Percentiles rank a stretch among this genome's conserved stretches.
phyloP scores from a whole-genome alignment of 2,888 invertebrate species.

The Matsumyia berberina region DNA sequence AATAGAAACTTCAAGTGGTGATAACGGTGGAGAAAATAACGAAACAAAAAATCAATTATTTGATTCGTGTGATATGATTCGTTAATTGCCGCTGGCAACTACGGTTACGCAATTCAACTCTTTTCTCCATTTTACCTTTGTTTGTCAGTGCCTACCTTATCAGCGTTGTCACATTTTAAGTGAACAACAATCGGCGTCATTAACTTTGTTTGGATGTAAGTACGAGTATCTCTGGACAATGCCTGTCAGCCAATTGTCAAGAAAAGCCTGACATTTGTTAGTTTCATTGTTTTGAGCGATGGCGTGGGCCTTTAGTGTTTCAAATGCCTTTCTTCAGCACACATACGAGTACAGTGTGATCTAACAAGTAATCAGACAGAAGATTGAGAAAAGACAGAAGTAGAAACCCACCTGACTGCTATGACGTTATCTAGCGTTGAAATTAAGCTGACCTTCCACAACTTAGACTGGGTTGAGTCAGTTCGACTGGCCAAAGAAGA shows the following conservation, averaged over 20 bases:
- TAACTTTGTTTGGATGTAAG: conserved; percentile 5
- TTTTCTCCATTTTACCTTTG: background rate
- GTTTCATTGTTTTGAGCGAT: background rate
- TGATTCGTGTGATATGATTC: conserved; percentile 14
- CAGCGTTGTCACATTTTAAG: background rate
- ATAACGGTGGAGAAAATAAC: too few relatives aligned
- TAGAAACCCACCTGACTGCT: too few relatives aligned
- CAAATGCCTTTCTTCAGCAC: too few relatives aligned
- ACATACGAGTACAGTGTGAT: background rate
- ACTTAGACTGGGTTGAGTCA: too few relatives aligned
- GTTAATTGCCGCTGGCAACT: conserved; percentile 21
- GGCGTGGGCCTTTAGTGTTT: background rate
- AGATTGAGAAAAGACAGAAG: background rate
- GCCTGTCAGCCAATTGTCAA: background rate
- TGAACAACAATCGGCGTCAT: conserved; percentile 23
- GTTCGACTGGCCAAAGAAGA: too few relatives aligned
- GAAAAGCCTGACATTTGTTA: background rate
- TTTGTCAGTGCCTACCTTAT: too few relatives aligned
- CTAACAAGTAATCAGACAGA: background rate
- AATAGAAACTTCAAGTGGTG: background rate
- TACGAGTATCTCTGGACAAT: background rate
- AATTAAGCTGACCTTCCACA: too few relatives aligned
- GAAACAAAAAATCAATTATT: conserved; percentile 10
- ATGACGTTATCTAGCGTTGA: too few relatives aligned
- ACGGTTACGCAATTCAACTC: background rate